Base-by-base conservation (phyloP, 2,888 invertebrate species). In the Eupithecia abbreviata region DNA sequence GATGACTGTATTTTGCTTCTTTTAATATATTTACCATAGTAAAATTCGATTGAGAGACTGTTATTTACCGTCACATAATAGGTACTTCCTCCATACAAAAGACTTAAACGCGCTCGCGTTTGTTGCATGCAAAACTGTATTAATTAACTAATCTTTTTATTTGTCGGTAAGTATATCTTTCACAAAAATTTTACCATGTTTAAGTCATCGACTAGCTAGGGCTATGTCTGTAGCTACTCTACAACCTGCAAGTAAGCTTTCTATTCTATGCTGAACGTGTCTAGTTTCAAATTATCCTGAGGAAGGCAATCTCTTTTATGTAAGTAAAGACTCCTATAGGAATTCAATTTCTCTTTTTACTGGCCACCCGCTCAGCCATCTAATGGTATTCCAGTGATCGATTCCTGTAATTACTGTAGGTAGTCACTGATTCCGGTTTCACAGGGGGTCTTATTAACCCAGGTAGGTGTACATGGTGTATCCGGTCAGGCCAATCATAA, bases 401-500 rank as follows among this genome's bases (percentile, higher is more conserved):
- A 90, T 87, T 87, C 87, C 82, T 81, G 84, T 86, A 87, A 88
- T 87, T 86, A 85, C 84, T 80, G 74, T 70, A 10, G 5, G 43
- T 68, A 80, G 58, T 2, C 30, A 62, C 62, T 62, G 30, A 62
- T 12, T 62, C 76, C 76, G 78, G 84, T 84, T 83, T 81, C 73
- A 65, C 79, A 84, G 79, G 80, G 51, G 13, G 41, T 66, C 42
- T 41, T 15, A 66, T 41, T 15, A 66, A 15, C 42, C 13, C 15
- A 42, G 15, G 41, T 51, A 51, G 15, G 41, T 51, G n/a, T 12
- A 69, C 69, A 69, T 30, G 69, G 47, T 47, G 69, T 10, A 18
- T 47, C 5, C n/a, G 30, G 30, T 69, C 69, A 45, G 43, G 13
- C 47, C 47, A 3, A 41, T 13, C 12, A 65, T 13, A 41, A 65